Conservation (phyloP, 2,113 vertebrate genomes). For the Brachypodius melanocephalos region DNA sequence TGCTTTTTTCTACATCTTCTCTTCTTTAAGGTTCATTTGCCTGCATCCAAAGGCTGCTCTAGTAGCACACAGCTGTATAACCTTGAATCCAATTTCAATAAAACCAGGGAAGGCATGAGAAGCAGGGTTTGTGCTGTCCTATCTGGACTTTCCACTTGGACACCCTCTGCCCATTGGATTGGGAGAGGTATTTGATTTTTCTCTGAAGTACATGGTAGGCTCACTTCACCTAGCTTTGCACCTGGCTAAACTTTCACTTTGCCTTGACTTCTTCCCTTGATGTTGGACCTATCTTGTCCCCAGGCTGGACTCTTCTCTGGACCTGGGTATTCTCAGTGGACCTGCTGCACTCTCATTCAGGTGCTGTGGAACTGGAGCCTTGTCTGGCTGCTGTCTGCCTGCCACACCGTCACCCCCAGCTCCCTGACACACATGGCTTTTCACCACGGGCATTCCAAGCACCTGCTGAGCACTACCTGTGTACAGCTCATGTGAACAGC, state of each 20-base stretch:
- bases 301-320: background rate
- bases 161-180: background rate
- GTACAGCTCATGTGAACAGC: background rate
- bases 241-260: background rate
- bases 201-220: background rate
- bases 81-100: background rate
- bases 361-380: background rate
- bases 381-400: background rate
- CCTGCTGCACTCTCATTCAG: accelerated
- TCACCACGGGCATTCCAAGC: background rate
- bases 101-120: background rate
- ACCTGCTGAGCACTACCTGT: background rate
- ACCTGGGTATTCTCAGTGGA: background rate
- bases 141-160: background rate
- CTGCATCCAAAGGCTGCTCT: background rate
- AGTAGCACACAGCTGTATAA: background rate
- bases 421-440: background rate
- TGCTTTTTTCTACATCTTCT: background rate
- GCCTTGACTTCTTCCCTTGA: background rate
- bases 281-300: background rate
- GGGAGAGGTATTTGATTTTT: background rate
- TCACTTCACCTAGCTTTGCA: background rate
- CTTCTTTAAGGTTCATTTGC: background rate
- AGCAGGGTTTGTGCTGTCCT: background rate
- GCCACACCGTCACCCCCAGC: background rate